Evolutionary conservation across 2,888 invertebrate genomes (phyloP).

Genomic region (Mesochorus sp.): DNA sequence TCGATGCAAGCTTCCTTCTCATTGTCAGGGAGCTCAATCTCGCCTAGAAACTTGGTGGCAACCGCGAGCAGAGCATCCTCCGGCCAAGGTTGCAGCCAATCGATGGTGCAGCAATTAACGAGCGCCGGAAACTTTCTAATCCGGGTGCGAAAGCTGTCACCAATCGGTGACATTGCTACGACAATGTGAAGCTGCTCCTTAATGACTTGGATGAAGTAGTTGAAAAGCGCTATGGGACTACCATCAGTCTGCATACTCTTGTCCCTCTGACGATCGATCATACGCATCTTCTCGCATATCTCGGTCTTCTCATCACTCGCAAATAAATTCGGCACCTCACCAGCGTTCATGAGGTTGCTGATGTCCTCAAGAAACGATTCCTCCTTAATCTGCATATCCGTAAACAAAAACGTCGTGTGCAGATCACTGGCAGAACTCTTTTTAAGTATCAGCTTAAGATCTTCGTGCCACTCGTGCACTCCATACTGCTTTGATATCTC

Average conservation of each 20-base stretch:
- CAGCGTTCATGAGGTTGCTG: conserved; percentile 95
- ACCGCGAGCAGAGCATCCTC: conserved; percentile 95
- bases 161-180: conserved; percentile 95
- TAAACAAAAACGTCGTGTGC: conserved; percentile 94
- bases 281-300: conserved; percentile 96
- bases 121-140: conserved; percentile 96
- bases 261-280: conserved; percentile 94
- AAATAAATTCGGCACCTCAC: conserved; percentile 96
- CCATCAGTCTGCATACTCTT: conserved; percentile 96
- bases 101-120: conserved; percentile 97
- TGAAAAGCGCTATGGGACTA: conserved; percentile 93
- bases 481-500: conserved; percentile 95
- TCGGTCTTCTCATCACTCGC: conserved; percentile 93
- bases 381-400: conserved; percentile 96
- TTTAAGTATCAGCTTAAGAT: conserved; percentile 90
- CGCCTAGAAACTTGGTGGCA: conserved; percentile 89
- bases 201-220: conserved; percentile 94
- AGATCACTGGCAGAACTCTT: conserved; percentile 92
- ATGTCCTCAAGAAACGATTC: conserved; percentile 96
- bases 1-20: conserved; percentile 91
- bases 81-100: conserved; percentile 98
- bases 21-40: conserved; percentile 88
- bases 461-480: conserved; percentile 94
- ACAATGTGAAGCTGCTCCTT: conserved; percentile 95
- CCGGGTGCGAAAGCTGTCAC: conserved; percentile 90